Evolutionary conservation across 2,113 vertebrate genomes (phyloP).

Genomic region (Aspiorhynchus laticeps): DNA sequence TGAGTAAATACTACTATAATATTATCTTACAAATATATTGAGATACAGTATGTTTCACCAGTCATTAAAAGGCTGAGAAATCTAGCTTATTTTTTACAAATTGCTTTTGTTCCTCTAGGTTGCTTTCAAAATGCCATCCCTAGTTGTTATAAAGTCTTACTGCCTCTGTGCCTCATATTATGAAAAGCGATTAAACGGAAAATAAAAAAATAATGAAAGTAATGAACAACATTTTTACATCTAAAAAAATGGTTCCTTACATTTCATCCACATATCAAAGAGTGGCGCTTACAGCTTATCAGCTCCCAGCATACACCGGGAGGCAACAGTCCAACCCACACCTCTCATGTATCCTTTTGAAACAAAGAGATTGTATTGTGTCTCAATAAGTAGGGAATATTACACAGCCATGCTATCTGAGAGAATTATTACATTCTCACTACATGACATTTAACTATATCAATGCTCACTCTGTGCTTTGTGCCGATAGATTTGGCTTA

Average conservation of each 20-base stretch:
- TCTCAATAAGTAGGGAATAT: not conserved
- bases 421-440: conserved; percentile 8
- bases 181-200: not conserved
- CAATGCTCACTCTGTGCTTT: not conserved
- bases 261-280: conserved; percentile 14
- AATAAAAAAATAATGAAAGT: not conserved
- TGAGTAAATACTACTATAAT: not conserved
- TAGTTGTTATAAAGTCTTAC: not conserved
- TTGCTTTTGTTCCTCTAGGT: not conserved
- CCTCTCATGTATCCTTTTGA: conserved; percentile 14
- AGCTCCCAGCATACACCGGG: not conserved
- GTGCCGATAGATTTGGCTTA: not conserved
- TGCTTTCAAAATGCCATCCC: not conserved
- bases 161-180: not conserved
- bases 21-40: too few relatives aligned
- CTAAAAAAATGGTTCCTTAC: not conserved
- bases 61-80: not conserved
- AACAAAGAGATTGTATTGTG: conserved; percentile 5
- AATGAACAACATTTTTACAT: not conserved
- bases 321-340: conserved; percentile 19
- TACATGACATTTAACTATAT: conserved; percentile 35
- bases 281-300: not conserved
- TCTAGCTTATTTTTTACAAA: not conserved
- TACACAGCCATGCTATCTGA: conserved; percentile 19
- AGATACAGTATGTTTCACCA: not conserved